Conservation (phyloP, 1,140 invertebrate genomes). For the Drosophila setifemur region DNA sequence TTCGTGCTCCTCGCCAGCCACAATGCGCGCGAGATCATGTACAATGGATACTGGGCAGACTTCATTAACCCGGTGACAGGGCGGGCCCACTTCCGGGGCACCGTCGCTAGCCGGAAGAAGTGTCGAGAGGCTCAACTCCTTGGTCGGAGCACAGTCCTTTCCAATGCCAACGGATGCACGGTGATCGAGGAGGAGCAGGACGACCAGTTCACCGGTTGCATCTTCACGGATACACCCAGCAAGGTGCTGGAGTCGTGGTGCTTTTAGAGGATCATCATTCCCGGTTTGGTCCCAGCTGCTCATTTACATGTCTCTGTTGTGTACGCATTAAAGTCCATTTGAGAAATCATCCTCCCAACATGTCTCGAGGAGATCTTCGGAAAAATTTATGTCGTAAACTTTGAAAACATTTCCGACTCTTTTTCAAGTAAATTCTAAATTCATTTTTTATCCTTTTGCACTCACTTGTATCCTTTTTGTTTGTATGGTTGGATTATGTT, state of each 20-base stretch:
- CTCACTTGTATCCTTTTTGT: not conserved
- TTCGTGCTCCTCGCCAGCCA: constrained; percentile 42
- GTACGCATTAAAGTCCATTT: not conserved
- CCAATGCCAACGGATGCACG: constrained; percentile 39
- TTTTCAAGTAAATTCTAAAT: not conserved
- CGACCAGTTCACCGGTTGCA: constrained; percentile 43
- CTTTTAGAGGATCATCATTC: not conserved
- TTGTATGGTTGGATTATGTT: too few species aligned
- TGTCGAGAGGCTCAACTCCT: not conserved
- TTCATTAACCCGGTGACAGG: constrained; percentile 64
- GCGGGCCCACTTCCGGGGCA: constrained; percentile 35
- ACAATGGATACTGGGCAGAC: constrained; percentile 59
- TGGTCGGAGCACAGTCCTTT: constrained; percentile 26
- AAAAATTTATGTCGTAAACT: constrained; percentile 9
- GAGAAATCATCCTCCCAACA: not conserved
- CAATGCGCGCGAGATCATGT: constrained; percentile 25
- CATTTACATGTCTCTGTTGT: not conserved
- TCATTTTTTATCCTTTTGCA: not conserved
- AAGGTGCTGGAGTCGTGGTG: constrained; percentile 7
- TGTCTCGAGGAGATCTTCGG: not conserved
- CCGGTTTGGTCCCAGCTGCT: not conserved
- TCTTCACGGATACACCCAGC: constrained; percentile 55
- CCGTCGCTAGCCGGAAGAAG: not conserved
- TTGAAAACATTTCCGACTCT: not conserved
- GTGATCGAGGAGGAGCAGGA: constrained; percentile 33